Evolutionary conservation across 2,888 invertebrate species (phyloP), one percentile per base, ranked within the genome.

Genomic region (Trachelus stipa): DNA sequence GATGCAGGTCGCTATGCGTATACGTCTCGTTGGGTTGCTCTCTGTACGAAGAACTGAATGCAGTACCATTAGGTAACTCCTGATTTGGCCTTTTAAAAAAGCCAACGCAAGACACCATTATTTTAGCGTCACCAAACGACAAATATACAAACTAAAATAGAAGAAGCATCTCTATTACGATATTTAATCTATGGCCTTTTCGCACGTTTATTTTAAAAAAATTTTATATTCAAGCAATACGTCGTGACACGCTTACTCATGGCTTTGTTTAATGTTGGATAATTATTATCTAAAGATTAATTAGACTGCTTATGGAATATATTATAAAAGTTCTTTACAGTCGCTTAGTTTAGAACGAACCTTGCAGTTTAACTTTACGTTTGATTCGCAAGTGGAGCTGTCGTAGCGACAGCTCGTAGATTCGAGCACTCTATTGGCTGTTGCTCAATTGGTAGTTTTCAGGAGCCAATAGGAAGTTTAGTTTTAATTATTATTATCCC

Each of bases 11-110:
- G 34, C 73, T 23, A 30, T 23, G 34, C 30, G 74, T 33, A 34
- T 34, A 56, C 56, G 76, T 77, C 34, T 73, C 75, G 79, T 76
- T 68, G 81, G 76, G 76, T 76, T 75, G 74, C 75, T 78, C 81
- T 85, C 81, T 85, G 85, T 80, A 79, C 82, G 83, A 82, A 85
- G 83, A 87, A 88, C 88, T 88, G 88, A 85, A 80, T 81, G 80
- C 83, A 79, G 82, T 82, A 83, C 81, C 85, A 86, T 86, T 86
- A 83, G 83, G 82, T 85, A 85, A 87, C 84, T 84, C 84, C 77
- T 77, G 77, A 79, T 84, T 84, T 79, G 81, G 79, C 80, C 81
- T 83, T 85, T 87, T 85, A 81, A 82, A 86, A 87, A 79, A 79
- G 30, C 33, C 3, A 37, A 40, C 75, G 71, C 35, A 71, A 75